Conservation (phyloP, 2,797 vertebrate genomes). For the Parauchenoglanis ngamensis region DNA sequence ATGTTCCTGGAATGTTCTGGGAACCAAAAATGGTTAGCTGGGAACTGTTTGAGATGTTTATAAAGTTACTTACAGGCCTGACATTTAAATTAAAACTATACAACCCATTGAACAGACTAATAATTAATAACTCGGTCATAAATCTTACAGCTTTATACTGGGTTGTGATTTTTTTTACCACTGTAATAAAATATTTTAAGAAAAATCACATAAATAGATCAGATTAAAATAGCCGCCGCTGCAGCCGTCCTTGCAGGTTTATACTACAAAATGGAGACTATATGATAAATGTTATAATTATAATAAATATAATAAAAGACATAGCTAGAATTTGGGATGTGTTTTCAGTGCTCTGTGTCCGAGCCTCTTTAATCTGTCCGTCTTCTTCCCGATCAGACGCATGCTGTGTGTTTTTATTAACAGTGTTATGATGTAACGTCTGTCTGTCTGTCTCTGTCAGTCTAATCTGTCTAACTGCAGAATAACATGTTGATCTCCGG, state of each 20-base stretch:
- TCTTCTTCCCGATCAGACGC: slow-evolving; percentile 53
- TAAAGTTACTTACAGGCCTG: not conserved
- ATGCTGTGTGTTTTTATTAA: slow-evolving; percentile 72
- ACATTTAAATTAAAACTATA: not conserved
- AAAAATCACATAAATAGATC: not conserved
- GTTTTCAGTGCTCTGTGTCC: not conserved
- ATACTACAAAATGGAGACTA: not conserved
- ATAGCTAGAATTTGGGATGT: too few relatives aligned
- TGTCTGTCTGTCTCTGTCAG: slow-evolving; percentile 43
- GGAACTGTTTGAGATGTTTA: not conserved
- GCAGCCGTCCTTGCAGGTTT: too few relatives aligned
- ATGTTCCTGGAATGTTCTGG: too few relatives aligned
- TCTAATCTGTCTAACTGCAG: slow-evolving; percentile 81
- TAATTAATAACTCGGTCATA: not conserved
- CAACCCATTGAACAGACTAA: not conserved
- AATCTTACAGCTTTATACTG: not conserved
- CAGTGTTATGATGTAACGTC: slow-evolving; percentile 53
- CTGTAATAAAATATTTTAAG: not conserved
- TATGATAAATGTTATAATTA: too few relatives aligned
- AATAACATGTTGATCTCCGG: slow-evolving; percentile 81
- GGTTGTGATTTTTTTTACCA: not conserved
- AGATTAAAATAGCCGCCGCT: not conserved
- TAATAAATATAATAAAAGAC: too few relatives aligned
- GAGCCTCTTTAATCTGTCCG: not conserved
- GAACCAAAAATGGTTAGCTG: too few relatives aligned